These are phyloP conservation scores for Furcula furcula DNA, from an alignment of 2,888 invertebrate genomes.

Conservation along the genomic window DNA sequence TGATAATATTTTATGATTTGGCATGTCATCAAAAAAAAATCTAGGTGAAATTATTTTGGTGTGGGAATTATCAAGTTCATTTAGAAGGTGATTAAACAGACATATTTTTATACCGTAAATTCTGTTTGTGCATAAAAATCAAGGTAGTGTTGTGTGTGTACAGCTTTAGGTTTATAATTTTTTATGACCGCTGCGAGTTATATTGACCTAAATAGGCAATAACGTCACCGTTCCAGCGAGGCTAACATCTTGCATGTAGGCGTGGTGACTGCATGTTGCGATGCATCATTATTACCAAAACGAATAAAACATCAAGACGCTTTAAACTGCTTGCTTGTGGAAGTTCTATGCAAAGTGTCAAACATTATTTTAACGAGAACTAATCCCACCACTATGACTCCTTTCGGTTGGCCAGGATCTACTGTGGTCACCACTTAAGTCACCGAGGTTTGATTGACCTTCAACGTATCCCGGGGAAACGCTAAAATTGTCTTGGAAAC, in stretches of 20 bases:
- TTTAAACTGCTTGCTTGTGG: no score
- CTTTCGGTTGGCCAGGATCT: no score
- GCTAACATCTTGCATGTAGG: conserved; percentile 52
- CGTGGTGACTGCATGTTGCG: conserved; percentile 46
- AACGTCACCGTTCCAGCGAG: conserved; percentile 62
- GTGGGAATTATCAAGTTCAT: conserved; percentile 15
- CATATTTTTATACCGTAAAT: no score
- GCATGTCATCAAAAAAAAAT: conserved; percentile 36
- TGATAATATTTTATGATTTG: conserved; percentile 33
- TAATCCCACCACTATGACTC: no score
- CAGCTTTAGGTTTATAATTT: conserved; percentile 45
- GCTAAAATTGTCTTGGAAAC: no score
- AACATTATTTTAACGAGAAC: no score
- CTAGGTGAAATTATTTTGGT: conserved; percentile 28
- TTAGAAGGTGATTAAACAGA: conserved; percentile 4
- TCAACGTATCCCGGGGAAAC: no score
- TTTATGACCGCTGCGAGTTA: conserved; percentile 59
- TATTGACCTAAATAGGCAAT: conserved; percentile 73
- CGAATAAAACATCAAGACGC: no score
- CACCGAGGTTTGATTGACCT: no score
- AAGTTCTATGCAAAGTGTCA: no score
- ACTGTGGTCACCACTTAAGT: no score
- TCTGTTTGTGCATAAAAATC: conserved; percentile 4
- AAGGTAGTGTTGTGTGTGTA: conserved; percentile 11
- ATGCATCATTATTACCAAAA: no score